phyloP scores from a whole-genome alignment of 2,113 vertebrate genomes.

The Aptenodytes patagonicus region DNA sequence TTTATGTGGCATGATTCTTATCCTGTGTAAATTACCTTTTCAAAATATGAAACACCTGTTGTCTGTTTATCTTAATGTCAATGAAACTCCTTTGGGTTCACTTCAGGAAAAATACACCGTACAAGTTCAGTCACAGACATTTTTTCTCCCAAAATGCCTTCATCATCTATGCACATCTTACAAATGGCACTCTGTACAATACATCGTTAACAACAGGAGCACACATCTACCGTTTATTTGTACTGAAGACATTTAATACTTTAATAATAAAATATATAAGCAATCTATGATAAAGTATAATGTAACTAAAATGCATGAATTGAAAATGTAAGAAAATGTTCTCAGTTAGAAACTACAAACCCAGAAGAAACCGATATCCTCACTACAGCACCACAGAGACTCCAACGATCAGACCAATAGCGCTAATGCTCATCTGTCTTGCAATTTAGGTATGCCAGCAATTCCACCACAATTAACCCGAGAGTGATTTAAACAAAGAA shows the following conservation, averaged over 20 bases:
- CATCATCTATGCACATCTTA: neutral
- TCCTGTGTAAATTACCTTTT: conserved; percentile 38
- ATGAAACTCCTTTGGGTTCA: neutral
- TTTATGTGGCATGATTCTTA: neutral
- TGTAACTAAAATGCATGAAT: neutral
- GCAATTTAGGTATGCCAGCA: neutral
- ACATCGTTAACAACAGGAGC: neutral
- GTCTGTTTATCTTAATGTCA: conserved; percentile 40
- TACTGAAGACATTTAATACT: neutral
- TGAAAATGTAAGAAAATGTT: neutral
- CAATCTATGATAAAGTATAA: neutral
- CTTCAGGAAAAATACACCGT: neutral
- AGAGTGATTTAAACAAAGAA: neutral
- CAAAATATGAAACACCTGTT: conserved; percentile 49
- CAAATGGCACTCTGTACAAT: neutral
- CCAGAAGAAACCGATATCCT: neutral
- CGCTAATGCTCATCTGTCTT: neutral
- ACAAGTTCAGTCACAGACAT: neutral
- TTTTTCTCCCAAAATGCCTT: neutral
- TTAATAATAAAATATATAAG: neutral
- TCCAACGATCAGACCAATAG: neutral
- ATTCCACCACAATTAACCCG: neutral
- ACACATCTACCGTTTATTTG: neutral
- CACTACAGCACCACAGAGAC: neutral
- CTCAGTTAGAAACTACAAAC: neutral